phyloP scores from a whole-genome alignment of 2,888 invertebrate species.

The Camptogramma bilineatum region DNA sequence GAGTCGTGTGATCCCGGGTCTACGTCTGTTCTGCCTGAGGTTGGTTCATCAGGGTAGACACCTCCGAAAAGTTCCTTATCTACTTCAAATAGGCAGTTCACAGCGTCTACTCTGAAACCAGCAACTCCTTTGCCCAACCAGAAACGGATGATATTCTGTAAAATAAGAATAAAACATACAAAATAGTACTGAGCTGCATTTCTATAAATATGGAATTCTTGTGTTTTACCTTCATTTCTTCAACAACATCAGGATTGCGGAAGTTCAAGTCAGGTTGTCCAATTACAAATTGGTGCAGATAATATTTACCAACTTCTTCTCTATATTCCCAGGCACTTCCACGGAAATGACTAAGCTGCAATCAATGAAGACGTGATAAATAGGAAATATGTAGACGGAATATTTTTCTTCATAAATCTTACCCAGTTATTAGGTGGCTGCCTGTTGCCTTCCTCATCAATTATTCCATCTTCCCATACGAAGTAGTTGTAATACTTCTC shows the following conservation, averaged over 20 bases:
- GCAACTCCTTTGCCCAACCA: constrained; percentile 94
- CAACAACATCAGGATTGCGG: constrained; percentile 87
- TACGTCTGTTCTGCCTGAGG: constrained; percentile 68
- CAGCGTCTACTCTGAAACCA: constrained; percentile 94
- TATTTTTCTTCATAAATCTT: constrained; percentile 45
- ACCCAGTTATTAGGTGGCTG: constrained; percentile 91
- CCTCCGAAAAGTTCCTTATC: constrained; percentile 75
- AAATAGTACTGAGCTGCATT: not conserved
- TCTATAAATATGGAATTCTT: not conserved
- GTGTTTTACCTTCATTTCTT: constrained; percentile 80
- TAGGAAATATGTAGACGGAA: not conserved
- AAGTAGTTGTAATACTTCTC: constrained; percentile 90
- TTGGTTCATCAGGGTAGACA: constrained; percentile 84
- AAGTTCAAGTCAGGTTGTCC: constrained; percentile 92
- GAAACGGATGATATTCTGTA: constrained; percentile 87
- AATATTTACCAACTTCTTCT: constrained; percentile 87
- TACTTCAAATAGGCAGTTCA: constrained; percentile 87
- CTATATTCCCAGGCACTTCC: constrained; percentile 91
- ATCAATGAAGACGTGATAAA: constrained; percentile 30
- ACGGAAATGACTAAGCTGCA: constrained; percentile 84
- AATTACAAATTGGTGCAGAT: constrained; percentile 89
- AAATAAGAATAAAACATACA: constrained; percentile 22
- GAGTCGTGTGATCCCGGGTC: constrained; percentile 84
- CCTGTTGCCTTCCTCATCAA: constrained; percentile 71
- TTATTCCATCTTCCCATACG: constrained; percentile 88